Conservation (phyloP, 2,113 vertebrate genomes). For the Haplochromis vanheusdeni region DNA sequence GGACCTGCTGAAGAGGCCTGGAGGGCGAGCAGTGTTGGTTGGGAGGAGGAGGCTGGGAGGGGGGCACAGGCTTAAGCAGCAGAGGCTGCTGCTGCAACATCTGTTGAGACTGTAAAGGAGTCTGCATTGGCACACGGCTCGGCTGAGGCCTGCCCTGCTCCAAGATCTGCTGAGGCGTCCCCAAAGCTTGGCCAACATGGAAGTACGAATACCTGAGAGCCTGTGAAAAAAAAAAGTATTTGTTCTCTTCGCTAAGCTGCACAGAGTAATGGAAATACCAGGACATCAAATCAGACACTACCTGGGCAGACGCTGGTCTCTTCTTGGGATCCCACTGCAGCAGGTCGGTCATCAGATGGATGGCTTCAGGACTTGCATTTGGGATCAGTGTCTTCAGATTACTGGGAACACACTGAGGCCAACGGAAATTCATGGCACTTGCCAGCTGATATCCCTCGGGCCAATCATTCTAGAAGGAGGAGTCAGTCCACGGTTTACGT, state of each 20-base stretch:
- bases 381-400: constrained; percentile 92
- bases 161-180: constrained; percentile 72
- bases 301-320: constrained; percentile 90
- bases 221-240: constrained; percentile 53
- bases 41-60: constrained; percentile 74
- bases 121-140: constrained; percentile 63
- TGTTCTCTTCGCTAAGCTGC: neutral
- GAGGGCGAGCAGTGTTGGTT: constrained; percentile 71
- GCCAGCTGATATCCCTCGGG: constrained; percentile 90
- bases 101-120: constrained; percentile 65
- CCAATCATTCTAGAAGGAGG: constrained; percentile 83
- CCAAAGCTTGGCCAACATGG: constrained; percentile 81
- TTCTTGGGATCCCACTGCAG: constrained; percentile 95
- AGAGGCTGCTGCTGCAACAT: constrained; percentile 57
- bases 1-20: constrained; percentile 77
- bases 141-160: constrained; percentile 75
- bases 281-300: constrained; percentile 14
- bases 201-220: constrained; percentile 87
- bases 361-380: constrained; percentile 88
- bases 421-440: constrained; percentile 91
- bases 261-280: neutral
- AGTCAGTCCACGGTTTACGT: neutral
- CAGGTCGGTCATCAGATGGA: constrained; percentile 88
- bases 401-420: constrained; percentile 90
- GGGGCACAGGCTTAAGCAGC: constrained; percentile 78